Evolutionary conservation across 1,140 invertebrate genomes (phyloP), one percentile per base, ranked within the genome.

Genomic region (Macrocentrus cingulum): DNA sequence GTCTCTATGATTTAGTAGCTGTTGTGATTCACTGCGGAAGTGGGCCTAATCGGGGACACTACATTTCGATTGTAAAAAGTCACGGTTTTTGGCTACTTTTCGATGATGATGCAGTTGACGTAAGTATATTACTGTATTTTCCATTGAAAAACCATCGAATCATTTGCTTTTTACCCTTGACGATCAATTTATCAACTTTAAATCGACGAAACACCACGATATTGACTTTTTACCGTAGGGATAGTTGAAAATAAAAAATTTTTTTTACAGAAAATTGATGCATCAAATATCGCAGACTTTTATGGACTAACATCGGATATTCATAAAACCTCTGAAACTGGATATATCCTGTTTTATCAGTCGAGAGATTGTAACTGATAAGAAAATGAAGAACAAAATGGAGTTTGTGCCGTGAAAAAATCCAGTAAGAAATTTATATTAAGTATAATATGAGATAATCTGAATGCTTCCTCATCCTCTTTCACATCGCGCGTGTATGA

Each of bases 71-170:
- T 79, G 97, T 99, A 20, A 99, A 99, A 81, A 97, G 94, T 76
- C 94, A 98, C 81, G 95, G 96, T 23, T 95, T 98, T 77, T 99
- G 97, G 98, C 83, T 99, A 61, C 85, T 99, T 1, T 99, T 99
- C 83, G 98, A 99, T 80, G 97, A 99, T 82, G 98, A 99, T 78
- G 95, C 99, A 87, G 97, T 99, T 56, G 97, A 99, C 85, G 95
- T 97, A 85, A 90, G 91, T 88, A 63, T 13, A 34, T 15, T 6
- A 34, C 9, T 25, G 11, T 39, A n/a, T n/a, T n/a, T n/a, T n/a
- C n/a, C n/a, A n/a, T n/a, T n/a, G n/a, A n/a, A n/a, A n/a, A n/a
- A n/a, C n/a, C n/a, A n/a, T n/a, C n/a, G n/a, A n/a, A n/a, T n/a
- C n/a, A n/a, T n/a, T 45, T 23, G 50, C 16, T 15, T 51, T 11